Conservation (phyloP, 1,140 invertebrate genomes). For the Cecropterus lyciades region DNA sequence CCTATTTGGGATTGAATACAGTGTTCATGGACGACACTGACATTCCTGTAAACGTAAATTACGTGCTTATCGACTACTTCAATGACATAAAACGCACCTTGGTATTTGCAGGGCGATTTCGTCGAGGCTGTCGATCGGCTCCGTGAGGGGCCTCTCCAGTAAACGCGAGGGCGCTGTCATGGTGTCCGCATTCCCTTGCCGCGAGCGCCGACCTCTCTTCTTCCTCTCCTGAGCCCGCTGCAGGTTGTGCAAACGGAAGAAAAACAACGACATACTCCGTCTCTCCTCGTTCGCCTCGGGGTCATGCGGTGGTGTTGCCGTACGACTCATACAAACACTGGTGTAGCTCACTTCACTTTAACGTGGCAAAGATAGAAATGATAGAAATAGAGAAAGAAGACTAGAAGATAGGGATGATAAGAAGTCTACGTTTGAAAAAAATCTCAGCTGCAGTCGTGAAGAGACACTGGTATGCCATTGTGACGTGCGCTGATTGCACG, state of each 20-base stretch:
- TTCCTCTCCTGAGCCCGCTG: conserved; percentile 91
- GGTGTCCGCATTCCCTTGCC: conserved; percentile 80
- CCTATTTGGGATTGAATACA: too few relatives aligned
- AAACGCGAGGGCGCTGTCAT: conserved; percentile 89
- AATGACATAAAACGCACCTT: conserved; percentile 85
- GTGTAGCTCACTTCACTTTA: conserved; percentile 11
- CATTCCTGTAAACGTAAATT: too few relatives aligned
- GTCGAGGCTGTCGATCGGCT: conserved; percentile 94
- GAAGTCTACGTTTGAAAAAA: too few relatives aligned
- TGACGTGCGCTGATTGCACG: too few relatives aligned
- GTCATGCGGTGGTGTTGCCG: not conserved
- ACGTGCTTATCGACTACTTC: too few relatives aligned
- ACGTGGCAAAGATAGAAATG: not conserved
- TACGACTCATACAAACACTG: conserved; percentile 25
- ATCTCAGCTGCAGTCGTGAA: too few relatives aligned
- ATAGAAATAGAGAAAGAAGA: not conserved
- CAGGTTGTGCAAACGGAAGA: conserved; percentile 96
- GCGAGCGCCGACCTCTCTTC: conserved; percentile 77
- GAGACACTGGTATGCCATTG: too few relatives aligned
- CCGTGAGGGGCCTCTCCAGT: conserved; percentile 92
- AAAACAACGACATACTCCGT: conserved; percentile 94
- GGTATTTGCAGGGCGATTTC: conserved; percentile 96
- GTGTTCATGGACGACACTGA: too few relatives aligned
- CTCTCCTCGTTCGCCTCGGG: conserved; percentile 15
- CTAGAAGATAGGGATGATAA: not conserved